These are phyloP conservation scores for Selenia dentaria DNA, from an alignment of 2,888 invertebrate species.

Conservation along the genomic window DNA sequence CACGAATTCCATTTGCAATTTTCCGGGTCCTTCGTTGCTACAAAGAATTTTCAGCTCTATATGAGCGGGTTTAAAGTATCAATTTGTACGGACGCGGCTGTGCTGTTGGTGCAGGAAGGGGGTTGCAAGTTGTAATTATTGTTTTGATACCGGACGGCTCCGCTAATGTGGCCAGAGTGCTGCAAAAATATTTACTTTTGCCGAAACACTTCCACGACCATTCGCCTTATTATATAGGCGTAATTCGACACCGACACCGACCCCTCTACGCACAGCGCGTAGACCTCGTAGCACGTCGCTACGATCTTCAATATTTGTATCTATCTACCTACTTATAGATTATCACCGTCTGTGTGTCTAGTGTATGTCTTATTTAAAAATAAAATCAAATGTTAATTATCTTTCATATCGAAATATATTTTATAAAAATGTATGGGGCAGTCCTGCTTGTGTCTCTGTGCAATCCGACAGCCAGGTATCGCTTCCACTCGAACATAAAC, in stretches of 20 bases:
- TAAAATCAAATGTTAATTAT: too few species aligned
- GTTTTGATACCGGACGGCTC: slow-evolving; percentile 24
- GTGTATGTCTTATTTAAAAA: too few species aligned
- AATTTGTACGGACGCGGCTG: not conserved
- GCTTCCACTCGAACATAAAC: too few species aligned
- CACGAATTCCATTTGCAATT: slow-evolving; percentile 14
- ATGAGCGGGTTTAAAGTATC: not conserved
- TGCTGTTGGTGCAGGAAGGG: not conserved
- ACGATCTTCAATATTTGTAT: too few species aligned
- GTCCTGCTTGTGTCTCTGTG: too few species aligned
- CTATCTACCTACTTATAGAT: too few species aligned
- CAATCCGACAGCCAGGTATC: too few species aligned
- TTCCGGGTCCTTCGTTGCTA: not conserved
- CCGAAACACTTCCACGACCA: slow-evolving; percentile 10
- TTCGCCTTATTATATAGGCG: too few species aligned
- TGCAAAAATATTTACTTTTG: slow-evolving; percentile 44
- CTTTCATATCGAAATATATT: too few species aligned
- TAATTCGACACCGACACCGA: not conserved
- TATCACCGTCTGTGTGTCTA: too few species aligned
- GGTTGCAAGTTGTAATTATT: slow-evolving; percentile 28
- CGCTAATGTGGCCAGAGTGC: slow-evolving; percentile 41
- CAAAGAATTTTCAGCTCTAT: slow-evolving; percentile 6
- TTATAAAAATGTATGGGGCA: too few species aligned
- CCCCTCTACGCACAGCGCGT: not conserved
- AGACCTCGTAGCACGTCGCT: not conserved